Evolutionary conservation across 2,797 vertebrate genomes (phyloP), one percentile per base, ranked within the genome.

Genomic region (Knipowitschia caucasica): DNA sequence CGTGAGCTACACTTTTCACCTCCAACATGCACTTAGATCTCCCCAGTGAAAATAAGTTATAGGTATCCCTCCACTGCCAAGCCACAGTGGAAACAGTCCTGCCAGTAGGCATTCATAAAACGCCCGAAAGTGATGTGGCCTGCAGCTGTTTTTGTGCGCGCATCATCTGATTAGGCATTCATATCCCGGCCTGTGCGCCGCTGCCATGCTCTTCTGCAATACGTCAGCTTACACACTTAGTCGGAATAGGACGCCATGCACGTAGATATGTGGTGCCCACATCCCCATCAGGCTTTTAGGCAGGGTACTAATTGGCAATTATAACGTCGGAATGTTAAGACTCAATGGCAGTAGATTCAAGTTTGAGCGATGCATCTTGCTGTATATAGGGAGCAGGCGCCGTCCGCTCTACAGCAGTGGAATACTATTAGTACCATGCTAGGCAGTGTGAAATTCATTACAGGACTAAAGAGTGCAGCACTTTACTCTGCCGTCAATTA

Each of bases 111-210:
- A 67, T 65, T 76, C 70, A 71, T 70, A 68, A 76, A 75, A 33
- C 51, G 54, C 60, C 71, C 73, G 73, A 58, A 74, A 77, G 65
- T 56, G 73, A 75, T 75, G 69, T 59, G 68, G 62, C 56, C 69
- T 68, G 70, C 65, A 77, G 74, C 72, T 66, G 64, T 17, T 73
- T 61, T 70, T 67, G 59, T 64, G n/a, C n/a, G n/a, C 56, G 67
- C 64, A 53, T 47, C 55, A 25, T 44, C 71, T 67, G 53, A 76
- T 85, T 78, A 81, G n/a, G 51, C 62, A 81, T 80, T 77, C 67
- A 74, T 39, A 67, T 44, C 60, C 51, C 55, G n/a, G 43, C 56
- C 56, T 25, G 54, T 33, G 65, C 31, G 43, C 33, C 53, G 9
- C 11, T 52, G 30, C 27, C 23, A 18, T 51, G 23, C 47, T 56